Base-by-base conservation (phyloP, 23 tunicate genomes). In the Aplidium turbinatum region DNA sequence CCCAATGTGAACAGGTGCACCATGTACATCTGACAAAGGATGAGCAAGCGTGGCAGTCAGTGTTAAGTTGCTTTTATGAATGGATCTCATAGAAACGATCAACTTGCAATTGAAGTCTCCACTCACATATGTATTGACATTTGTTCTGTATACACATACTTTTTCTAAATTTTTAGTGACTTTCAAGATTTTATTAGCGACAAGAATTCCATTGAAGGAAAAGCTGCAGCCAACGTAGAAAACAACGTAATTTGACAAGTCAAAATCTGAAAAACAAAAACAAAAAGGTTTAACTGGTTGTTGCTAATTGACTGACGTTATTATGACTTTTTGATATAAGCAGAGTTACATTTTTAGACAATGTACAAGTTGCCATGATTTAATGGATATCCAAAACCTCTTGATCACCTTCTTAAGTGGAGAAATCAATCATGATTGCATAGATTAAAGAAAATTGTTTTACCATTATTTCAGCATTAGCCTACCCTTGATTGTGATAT, bases 211-310 rank as follows among this genome's bases (percentile, higher is more conserved):
- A 47, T 73, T 73, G 57, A 91, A 91, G n/a, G 97, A 91, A 74
- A 84, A 91, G 68, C 97, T 91, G 68, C 97, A 91, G 3, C 97
- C 97, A 70, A 78, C 47, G 70, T 91, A 91, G 36, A 91, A 87
- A 18, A 73, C 47, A 40, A 87, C 86, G 58, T 70, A 75, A 23
- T 85, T 73, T 29, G 77, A 67, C 78, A 61, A 45, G 63, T 85
- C 78, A 70, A 51, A 75, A n/a, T 69, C 91, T 83, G 39, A 65
- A 75, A 70, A n/a, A n/a, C n/a, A n/a, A n/a, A n/a, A n/a, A n/a
- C n/a, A n/a, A n/a, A n/a, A n/a, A n/a, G n/a, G n/a, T n/a, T n/a
- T n/a, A n/a, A n/a, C n/a, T n/a, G n/a, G n/a, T n/a, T n/a, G n/a
- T n/a, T n/a, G n/a, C n/a, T n/a, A n/a, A n/a, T n/a, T n/a, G n/a